phyloP scores from a whole-genome alignment of 2,797 vertebrate genomes.

The Pterois miles region DNA sequence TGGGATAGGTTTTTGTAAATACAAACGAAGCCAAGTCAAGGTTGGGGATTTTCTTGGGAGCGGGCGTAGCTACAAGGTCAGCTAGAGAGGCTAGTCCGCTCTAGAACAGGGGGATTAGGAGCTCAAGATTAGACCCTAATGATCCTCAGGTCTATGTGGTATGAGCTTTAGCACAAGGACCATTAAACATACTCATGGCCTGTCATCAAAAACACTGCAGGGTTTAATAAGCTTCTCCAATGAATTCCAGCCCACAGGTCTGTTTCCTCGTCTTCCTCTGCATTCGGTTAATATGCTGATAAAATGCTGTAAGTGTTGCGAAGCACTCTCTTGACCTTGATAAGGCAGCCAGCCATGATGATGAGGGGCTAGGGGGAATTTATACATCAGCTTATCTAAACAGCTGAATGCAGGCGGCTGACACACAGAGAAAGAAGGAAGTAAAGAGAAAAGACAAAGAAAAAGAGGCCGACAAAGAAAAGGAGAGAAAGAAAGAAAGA shows the following conservation, averaged over 20 bases:
- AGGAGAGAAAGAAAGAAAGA: neutral
- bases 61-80: constrained; percentile 44
- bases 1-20: constrained; percentile 22
- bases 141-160: constrained; percentile 46
- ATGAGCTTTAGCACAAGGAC: constrained; percentile 43
- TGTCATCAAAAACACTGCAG: constrained; percentile 59
- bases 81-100: neutral
- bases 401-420: constrained; percentile 37
- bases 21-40: constrained; percentile 52
- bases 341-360: constrained; percentile 70
- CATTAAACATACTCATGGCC: constrained; percentile 51
- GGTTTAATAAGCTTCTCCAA: constrained; percentile 53
- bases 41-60: constrained; percentile 49
- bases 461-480: neutral
- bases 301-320: constrained; percentile 69
- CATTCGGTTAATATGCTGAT: constrained; percentile 66
- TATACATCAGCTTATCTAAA: constrained; percentile 69
- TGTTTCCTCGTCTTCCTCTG: constrained; percentile 31
- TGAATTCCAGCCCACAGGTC: constrained; percentile 40
- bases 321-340: constrained; percentile 75
- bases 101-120: constrained; percentile 44
- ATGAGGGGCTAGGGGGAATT: constrained; percentile 53
- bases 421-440: constrained; percentile 1
- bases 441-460: constrained; percentile 3
- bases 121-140: constrained; percentile 57